Percentiles rank a stretch among this genome's conserved stretches.
phyloP scores from a whole-genome alignment of 2,113 vertebrate species.

The Oncorhynchus mykiss region DNA sequence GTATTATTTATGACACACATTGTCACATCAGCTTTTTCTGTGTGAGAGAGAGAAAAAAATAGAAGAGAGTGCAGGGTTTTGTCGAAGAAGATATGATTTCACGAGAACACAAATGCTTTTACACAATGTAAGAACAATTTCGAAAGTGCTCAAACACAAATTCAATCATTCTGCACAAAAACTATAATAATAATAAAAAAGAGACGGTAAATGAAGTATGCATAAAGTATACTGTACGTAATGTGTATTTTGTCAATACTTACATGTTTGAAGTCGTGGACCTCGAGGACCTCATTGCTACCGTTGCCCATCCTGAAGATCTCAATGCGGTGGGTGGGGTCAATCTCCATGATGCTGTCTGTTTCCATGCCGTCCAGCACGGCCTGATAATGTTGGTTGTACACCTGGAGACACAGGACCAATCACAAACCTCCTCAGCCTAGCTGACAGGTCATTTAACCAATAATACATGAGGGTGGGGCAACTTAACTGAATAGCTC shows the following conservation, averaged over 20 bases:
- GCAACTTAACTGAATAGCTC: no score
- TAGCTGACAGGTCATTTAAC: background rate
- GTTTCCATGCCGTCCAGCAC: constrained; percentile 82
- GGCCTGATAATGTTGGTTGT: constrained; percentile 86
- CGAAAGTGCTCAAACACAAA: background rate
- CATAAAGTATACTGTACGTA: background rate
- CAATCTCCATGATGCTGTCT: constrained; percentile 89
- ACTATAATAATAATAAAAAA: background rate
- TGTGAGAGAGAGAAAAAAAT: constrained; percentile 10
- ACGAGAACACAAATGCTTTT: background rate
- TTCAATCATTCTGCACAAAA: background rate
- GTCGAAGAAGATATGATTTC: constrained; percentile 27
- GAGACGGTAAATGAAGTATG: background rate
- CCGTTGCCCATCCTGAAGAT: constrained; percentile 88
- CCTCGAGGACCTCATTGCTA: constrained; percentile 88
- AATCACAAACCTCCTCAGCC: background rate
- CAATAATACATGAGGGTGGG: background rate
- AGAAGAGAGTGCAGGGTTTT: background rate
- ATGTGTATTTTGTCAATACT: constrained; percentile 52
- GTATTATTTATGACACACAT: constrained; percentile 23
- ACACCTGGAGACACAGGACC: constrained; percentile 76
- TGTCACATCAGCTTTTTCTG: constrained; percentile 18
- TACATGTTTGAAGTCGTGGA: constrained; percentile 95
- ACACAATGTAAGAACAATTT: background rate
- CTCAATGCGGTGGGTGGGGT: constrained; percentile 80